Evolutionary conservation across 2,113 vertebrate genomes (phyloP).

Genomic region (Neotoma lepida): DNA sequence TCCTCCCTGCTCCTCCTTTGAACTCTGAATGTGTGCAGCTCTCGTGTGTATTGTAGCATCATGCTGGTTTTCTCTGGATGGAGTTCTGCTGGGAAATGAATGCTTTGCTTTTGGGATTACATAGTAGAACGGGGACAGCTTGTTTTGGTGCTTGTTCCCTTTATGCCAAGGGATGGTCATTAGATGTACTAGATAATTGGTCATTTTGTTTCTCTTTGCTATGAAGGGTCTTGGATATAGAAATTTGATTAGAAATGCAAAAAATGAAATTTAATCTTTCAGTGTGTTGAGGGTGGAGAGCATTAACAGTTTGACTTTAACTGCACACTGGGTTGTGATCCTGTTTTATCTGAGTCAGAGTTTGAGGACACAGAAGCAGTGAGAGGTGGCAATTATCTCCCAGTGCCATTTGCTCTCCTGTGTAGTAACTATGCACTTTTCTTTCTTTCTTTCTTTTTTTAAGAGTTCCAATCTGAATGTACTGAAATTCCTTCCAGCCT

Average conservation of each 20-base stretch:
- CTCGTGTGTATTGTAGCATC: not conserved
- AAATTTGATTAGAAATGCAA: not conserved
- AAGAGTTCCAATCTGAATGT: not conserved
- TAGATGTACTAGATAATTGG: not conserved
- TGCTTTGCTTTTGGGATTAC: not conserved
- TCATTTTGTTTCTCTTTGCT: conserved; percentile 32
- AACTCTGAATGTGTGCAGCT: not conserved
- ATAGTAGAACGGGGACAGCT: not conserved
- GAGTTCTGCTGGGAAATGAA: conserved; percentile 10
- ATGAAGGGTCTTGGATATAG: not conserved
- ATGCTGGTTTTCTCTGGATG: not conserved
- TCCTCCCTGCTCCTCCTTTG: not conserved
- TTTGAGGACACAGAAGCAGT: not conserved
- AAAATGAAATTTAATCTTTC: not conserved
- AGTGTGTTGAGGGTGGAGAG: not conserved
- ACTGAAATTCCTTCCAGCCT: not conserved
- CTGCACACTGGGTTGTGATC: not conserved
- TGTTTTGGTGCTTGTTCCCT: not conserved
- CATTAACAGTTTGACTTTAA: not conserved
- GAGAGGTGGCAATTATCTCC: not conserved
- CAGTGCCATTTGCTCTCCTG: not conserved
- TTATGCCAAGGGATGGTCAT: not conserved
- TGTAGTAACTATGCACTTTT: not conserved
- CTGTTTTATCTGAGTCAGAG: not conserved
- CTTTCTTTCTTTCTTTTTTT: not conserved